Conservation (phyloP, 2,888 invertebrate species). For the Drosophila meridionalis region DNA sequence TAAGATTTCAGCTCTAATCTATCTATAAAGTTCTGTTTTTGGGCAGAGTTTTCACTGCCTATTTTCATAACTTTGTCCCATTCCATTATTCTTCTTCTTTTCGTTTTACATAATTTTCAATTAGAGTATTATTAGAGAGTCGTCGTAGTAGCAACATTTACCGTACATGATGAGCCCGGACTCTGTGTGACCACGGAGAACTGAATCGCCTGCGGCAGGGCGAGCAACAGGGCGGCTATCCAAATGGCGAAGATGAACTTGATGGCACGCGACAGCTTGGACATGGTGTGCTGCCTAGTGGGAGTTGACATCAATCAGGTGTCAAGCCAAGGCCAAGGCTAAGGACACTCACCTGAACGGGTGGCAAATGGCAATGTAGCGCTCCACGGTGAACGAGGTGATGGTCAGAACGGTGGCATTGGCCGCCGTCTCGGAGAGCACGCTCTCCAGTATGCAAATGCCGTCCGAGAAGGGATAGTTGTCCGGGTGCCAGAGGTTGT, state of each 20-base stretch:
- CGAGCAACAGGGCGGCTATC: conserved; percentile 90
- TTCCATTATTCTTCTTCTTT: neutral
- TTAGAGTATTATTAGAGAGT: neutral
- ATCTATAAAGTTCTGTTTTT: no score
- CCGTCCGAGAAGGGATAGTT: conserved; percentile 91
- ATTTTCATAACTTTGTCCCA: neutral
- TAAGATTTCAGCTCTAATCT: no score
- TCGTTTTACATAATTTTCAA: neutral
- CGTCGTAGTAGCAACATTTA: conserved; percentile 65
- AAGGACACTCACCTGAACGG: conserved; percentile 87
- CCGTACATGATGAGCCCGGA: conserved; percentile 82
- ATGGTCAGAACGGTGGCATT: conserved; percentile 94
- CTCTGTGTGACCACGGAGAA: conserved; percentile 82
- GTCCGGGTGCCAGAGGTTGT: conserved; percentile 90
- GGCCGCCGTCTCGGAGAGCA: conserved; percentile 93
- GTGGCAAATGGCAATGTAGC: conserved; percentile 94
- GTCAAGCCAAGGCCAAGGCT: conserved; percentile 2
- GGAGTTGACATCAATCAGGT: conserved; percentile 49
- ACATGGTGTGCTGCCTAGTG: conserved; percentile 90
- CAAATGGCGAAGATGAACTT: conserved; percentile 93
- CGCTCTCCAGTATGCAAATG: conserved; percentile 90
- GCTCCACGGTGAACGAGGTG: conserved; percentile 94
- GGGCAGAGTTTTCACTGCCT: no score
- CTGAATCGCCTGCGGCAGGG: conserved; percentile 89
- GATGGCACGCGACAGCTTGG: conserved; percentile 93